phyloP scores from a whole-genome alignment of 2,797 vertebrate genomes.

The Siniperca undulata region DNA sequence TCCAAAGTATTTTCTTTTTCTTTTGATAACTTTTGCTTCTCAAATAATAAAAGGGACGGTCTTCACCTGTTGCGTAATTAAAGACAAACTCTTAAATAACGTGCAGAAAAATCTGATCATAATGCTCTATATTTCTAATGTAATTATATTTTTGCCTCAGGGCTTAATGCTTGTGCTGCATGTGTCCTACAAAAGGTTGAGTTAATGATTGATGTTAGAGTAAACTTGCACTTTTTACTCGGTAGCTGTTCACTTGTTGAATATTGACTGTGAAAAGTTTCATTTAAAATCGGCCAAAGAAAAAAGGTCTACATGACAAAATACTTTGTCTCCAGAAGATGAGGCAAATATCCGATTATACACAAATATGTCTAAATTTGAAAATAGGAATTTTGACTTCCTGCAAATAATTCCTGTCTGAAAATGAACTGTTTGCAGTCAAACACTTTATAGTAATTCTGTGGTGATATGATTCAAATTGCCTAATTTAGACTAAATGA shows the following conservation, averaged over 20 bases:
- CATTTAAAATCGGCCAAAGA: slow-evolving; percentile 39
- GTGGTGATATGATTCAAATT: not conserved
- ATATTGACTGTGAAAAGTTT: slow-evolving; percentile 41
- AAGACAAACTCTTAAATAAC: not conserved
- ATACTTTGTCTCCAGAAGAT: not conserved
- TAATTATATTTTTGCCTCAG: not conserved
- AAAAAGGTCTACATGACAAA: slow-evolving; percentile 1
- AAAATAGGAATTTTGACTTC: not conserved
- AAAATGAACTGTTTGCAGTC: not conserved
- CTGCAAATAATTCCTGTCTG: not conserved
- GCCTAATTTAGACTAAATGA: not conserved
- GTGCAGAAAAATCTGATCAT: not conserved
- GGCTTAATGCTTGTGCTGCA: slow-evolving; percentile 13
- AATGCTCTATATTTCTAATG: not conserved
- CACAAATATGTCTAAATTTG: not conserved
- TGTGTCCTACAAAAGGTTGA: slow-evolving; percentile 31
- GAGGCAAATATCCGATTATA: not conserved
- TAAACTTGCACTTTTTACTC: slow-evolving; percentile 77
- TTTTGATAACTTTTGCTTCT: not conserved
- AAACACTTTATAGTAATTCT: not conserved
- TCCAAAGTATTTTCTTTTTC: not conserved
- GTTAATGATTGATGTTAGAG: slow-evolving; percentile 84
- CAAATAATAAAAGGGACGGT: slow-evolving; percentile 1
- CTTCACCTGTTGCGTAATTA: slow-evolving; percentile 61
- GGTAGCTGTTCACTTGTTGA: slow-evolving; percentile 73